These are phyloP conservation scores for western clawed frog (Xenopus tropicalis) DNA, from an alignment of 2,113 vertebrate species.

Conservation along the genomic window UCB_Xtro_10.0 CM004449.2:25756001-25756500, in stretches of 20 bases:
- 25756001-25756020: no score
- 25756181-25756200: no score
- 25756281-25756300: constrained; percentile 7
- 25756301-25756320: constrained; percentile 8
- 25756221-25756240: background rate
- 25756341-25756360: constrained; percentile 23
- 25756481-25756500: background rate
- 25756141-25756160: no score
- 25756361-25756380: constrained; percentile 1
- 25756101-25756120: background rate
- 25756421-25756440: constrained; percentile 2
- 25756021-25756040: no score
- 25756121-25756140: no score
- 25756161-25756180: no score
- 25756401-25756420: constrained; percentile 19
- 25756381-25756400: constrained; percentile 7
- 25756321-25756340: constrained; percentile 9
- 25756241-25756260: background rate
- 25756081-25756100: background rate
- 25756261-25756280: background rate
- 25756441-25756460: constrained; percentile 4
- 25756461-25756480: background rate
- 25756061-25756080: no score
- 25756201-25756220: background rate
- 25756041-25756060: no score